Percentiles rank a stretch among this genome's conserved stretches.
These are phyloP conservation scores for Agelastica alni DNA, from an alignment of 2,888 invertebrate genomes.

Conservation along the genomic window DNA sequence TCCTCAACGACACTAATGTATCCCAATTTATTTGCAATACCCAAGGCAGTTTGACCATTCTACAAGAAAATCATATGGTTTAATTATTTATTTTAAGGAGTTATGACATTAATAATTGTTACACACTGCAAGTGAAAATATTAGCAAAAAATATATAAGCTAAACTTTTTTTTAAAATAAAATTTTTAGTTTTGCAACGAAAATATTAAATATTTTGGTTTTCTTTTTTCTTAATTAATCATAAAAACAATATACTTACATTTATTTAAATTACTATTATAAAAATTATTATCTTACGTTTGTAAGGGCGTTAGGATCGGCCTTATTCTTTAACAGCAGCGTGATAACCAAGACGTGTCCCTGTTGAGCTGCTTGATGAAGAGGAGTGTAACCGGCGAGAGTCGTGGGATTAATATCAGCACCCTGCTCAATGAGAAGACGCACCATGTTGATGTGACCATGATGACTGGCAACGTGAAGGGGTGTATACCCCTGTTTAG, in stretches of 20 bases:
- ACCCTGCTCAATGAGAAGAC: slow-evolving; percentile 84
- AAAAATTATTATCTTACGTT: slow-evolving; percentile 64
- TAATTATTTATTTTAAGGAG: too few relatives aligned
- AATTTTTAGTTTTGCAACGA: too few relatives aligned
- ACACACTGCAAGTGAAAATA: too few relatives aligned
- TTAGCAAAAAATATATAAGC: too few relatives aligned
- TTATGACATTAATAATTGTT: too few relatives aligned
- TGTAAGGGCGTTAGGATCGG: slow-evolving; percentile 93
- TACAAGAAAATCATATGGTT: slow-evolving; percentile 60
- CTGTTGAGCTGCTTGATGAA: slow-evolving; percentile 98
- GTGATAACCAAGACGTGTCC: slow-evolving; percentile 90
- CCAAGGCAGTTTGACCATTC: slow-evolving; percentile 96
- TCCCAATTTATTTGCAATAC: slow-evolving; percentile 94
- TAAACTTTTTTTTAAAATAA: too few relatives aligned
- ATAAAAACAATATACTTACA: too few relatives aligned
- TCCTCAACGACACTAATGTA: slow-evolving; percentile 99
- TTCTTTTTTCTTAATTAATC: too few relatives aligned
- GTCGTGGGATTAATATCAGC: slow-evolving; percentile 85
- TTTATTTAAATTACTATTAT: neutral
- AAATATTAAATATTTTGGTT: too few relatives aligned
- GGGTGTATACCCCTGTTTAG: slow-evolving; percentile 91
- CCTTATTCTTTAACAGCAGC: slow-evolving; percentile 87
- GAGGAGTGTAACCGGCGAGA: slow-evolving; percentile 85
- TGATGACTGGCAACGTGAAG: slow-evolving; percentile 97
- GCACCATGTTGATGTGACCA: slow-evolving; percentile 91